Evolutionary conservation across 2,888 invertebrate genomes (phyloP), one percentile per base, ranked within the genome.

Genomic region (Limnephilus rhombicus): DNA sequence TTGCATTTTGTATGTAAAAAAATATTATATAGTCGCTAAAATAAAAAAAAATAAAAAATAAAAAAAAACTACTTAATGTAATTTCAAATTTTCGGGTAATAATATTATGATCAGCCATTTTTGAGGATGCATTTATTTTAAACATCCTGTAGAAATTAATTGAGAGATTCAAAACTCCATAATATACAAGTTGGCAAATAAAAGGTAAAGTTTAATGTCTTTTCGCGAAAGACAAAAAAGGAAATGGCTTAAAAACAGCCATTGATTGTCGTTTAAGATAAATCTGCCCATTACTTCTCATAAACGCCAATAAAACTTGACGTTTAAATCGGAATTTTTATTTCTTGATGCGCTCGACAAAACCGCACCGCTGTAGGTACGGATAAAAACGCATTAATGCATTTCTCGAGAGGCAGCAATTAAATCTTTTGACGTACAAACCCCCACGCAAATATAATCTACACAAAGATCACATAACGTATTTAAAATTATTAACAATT

Each of bases 401-500:
- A 83, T 37, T 34, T 83, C 41, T 83, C 41, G 83, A 83, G 82
- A 82, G 41, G 83, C 11, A 9, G 37, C 83, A 83, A 83, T 83
- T 83, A 83, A 83, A 37, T 24, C 24, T 41, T 86, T 49, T 37
- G 29, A 68, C 68, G 68, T 68, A 68, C 68, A 68, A n/a, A 68
- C 29, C 86, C 86, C 86, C 86, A 86, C 86, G 86, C 49, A 45
- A 86, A 29, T 45, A 45, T 83, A 29, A 45, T 49, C 29, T 86
- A 9, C 15, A 45, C 29, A 45, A n/a, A 29, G n/a, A 29, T 86
- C 41, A 29, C 86, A 15, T 86, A 86, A 86, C 41, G n/a, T 49
- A 86, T 86, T 86, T 86, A 86, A 86, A 45, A 86, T 29, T 45
- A 86, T 49, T 29, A 86, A 45, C 45, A 45, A 45, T 86, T 41